Evolutionary conservation across 2,888 invertebrate genomes (phyloP), one percentile per base, ranked within the genome.

Genomic region (Notodonta ziczac): DNA sequence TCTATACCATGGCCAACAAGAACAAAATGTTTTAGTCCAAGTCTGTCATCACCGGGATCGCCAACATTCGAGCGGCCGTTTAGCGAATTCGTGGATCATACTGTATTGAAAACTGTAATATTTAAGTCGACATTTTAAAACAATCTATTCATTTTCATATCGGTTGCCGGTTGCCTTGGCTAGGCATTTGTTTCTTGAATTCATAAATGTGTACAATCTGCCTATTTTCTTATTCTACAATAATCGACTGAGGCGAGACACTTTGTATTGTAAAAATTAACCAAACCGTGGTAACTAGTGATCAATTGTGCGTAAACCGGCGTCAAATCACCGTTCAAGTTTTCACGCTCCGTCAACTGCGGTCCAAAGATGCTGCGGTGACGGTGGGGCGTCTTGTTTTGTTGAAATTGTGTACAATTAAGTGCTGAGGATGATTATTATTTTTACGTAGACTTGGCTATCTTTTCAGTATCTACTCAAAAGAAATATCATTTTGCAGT

Each of bases 221-320:
- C 76, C 42, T 53, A 52, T 53, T 16, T 56, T 16, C 10, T 35
- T 68, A 67, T 6, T 77, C 75, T 73, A 56, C 51, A 42, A n/a
- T 50, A 63, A 60, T 65, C 62, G 66, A 66, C 60, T 63, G 59
- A 71, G 62, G 63, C 67, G 69, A 60, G 73, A 68, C 59, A 60
- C 61, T 59, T 63, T 59, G 61, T 66, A 78, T 83, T 84, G 83
- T 86, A 69, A 76, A 78, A 79, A 82, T 70, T 80, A 83, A 85
- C 83, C 82, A 83, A 81, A 64, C 81, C 84, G 76, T 80, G 77
- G 66, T 68, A 70, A 67, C 67, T 72, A 69, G 66, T 58, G 74
- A 70, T 82, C 82, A 85, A 90, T 88, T 86, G 86, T 81, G 84
- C 81, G 72, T 77, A 59, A 64, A 65, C 63, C 64, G 51, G 84